Evolutionary conservation across 2,888 invertebrate genomes (phyloP), one percentile per base, ranked within the genome.

Genomic region (Syritta pipiens): DNA sequence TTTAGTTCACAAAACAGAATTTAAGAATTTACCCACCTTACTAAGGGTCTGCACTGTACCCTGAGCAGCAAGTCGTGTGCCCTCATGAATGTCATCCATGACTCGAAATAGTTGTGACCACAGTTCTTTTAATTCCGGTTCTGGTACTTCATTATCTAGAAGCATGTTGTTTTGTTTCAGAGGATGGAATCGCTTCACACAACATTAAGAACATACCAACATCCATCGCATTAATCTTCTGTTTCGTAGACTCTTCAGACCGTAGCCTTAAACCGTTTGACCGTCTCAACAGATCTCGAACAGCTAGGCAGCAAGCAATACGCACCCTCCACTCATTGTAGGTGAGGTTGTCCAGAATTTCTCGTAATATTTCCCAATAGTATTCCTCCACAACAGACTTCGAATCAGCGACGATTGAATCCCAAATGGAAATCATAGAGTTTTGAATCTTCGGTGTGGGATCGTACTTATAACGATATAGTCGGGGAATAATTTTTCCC

Each of bases 401-500:
- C 2, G 95, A 94, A 85, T 96, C 96, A 10, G 92, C 92, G 6
- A 98, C 97, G 49, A 98, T 91, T 9, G 95, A 94, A 82, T 94
- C 94, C 98, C 98, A 98, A 84, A 98, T 98, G 84, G 95, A 94
- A 53, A 94, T 92, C 97, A 98, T 98, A 10, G 97, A 96, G 86
- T 94, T 93, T 88, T 97, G 97, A 83, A 97, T 95, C 85, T 94
- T 94, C 26, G 96, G 95, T 75, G 96, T 96, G 7, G 98, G 97
- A 89, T 98, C 97, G 89, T 96, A 98, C 86, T 97, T 95, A 48
- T 89, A 89, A 4, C 95, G 92, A 86, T 94, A 97, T 19, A 97
- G 90, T 53, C 96, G 93, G 9, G 97, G 97, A 46, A 97, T 93
- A 69, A 98, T 96, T 86, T 93, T 93, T 0, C 95, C 94, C 82